A percentile compares a stretch with the other conserved stretches of the same genome.
These are phyloP conservation scores for Podabrus alpinus DNA, from an alignment of 2,888 invertebrate genomes.

Conservation along the genomic window DNA sequence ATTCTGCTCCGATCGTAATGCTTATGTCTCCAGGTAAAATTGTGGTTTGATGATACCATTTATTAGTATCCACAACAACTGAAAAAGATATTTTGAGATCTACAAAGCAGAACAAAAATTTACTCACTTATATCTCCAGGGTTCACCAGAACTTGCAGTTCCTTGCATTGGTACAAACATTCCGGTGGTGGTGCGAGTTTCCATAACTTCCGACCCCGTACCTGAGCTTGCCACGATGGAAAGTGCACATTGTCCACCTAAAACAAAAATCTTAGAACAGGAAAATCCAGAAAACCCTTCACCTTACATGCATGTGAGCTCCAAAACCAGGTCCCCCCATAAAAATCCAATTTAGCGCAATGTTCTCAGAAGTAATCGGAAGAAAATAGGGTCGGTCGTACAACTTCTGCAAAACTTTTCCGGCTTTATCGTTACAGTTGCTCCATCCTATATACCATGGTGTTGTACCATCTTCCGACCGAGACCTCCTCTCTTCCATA, in stretches of 20 bases:
- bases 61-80: conserved; percentile 94
- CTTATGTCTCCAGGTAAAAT: conserved; percentile 88
- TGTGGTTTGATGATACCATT: conserved; percentile 93
- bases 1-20: conserved; percentile 95
- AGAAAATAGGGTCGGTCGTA: conserved; percentile 88
- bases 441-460: conserved; percentile 83
- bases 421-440: conserved; percentile 86
- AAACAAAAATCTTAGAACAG: conserved; percentile 5
- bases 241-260: conserved; percentile 92
- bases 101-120: not conserved
- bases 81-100: conserved; percentile 34
- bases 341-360: conserved; percentile 94
- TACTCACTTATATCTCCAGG: conserved; percentile 91
- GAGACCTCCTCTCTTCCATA: conserved; percentile 75
- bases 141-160: conserved; percentile 71
- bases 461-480: conserved; percentile 54
- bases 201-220: conserved; percentile 88
- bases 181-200: conserved; percentile 90
- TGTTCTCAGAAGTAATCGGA: conserved; percentile 82
- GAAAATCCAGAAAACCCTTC: not conserved
- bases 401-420: conserved; percentile 74
- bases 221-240: conserved; percentile 97
- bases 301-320: conserved; percentile 90
- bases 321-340: conserved; percentile 95
- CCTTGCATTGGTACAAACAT: conserved; percentile 77